Evolutionary conservation across 2,888 invertebrate genomes (phyloP), one percentile per base, ranked within the genome.

Genomic region (Agrotis segetum): DNA sequence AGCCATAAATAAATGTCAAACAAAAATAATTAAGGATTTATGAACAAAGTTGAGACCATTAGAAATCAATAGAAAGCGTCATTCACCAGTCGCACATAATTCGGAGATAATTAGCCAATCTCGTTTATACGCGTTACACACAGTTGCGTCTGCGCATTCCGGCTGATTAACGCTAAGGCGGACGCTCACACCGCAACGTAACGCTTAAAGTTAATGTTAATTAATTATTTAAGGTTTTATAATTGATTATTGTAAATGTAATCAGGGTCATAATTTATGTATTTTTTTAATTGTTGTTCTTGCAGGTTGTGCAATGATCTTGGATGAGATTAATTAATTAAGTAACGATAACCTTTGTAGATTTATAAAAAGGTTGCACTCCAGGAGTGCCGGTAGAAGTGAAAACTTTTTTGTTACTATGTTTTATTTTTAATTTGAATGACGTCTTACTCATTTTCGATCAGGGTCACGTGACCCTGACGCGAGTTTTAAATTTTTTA

Each of bases 31-130:
- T 40, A 71, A 67, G 50, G 49, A 68, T 58, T 55, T 55, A 56
- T 68, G 29, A 60, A 68, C 56, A 44, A 71, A 68, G 19, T 60
- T 67, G 68, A 82, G 79, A 85, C 72, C 78, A 81, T 83, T 85
- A 86, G 82, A 86, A 87, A 88, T 85, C 78, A 84, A 83, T 87
- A 88, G 89, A 91, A 90, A 90, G 89, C 60, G 59, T 58, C 67
- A 74, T 63, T 75, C 65, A 70, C 62, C 21, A 77, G 81, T 69
- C 72, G 74, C 82, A 86, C 82, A 87, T 88, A 88, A 90, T 89
- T 90, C 82, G 87, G 77, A 87, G 81, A 87, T 90, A 90, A 91
- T 89, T 85, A 88, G 79, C 85, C 88, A 87, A 89, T 89, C 87
- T 88, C 81, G 88, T 87, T 88, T 87, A 83, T 85, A 84, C 84